Percentiles rank a stretch among this genome's conserved stretches.
Evolutionary conservation across 2,888 invertebrate species (phyloP).

Genomic region (Campoplex capitator): DNA sequence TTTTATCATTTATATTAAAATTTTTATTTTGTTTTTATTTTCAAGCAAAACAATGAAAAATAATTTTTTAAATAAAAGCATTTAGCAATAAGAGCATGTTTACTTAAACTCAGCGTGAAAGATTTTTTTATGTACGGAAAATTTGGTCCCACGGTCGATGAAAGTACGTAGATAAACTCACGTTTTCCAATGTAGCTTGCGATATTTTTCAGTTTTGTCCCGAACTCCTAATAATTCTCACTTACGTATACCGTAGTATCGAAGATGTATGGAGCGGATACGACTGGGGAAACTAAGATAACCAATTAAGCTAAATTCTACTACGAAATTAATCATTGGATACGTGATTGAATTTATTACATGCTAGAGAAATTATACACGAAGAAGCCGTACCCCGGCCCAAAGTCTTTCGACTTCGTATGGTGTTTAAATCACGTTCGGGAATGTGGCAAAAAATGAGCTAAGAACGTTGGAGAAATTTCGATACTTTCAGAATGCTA

Average conservation of each 20-base stretch:
- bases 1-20: neutral
- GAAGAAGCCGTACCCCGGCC: neutral
- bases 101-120: neutral
- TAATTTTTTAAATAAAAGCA: neutral
- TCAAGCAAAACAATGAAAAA: neutral
- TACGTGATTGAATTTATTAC: neutral
- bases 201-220: neutral
- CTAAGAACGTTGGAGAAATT: neutral
- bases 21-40: no score
- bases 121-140: neutral
- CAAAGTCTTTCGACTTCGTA: no score
- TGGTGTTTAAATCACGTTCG: neutral
- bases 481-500: neutral
- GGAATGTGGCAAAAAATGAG: neutral
- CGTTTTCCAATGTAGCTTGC: neutral
- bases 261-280: slow-evolving; percentile 18
- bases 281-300: slow-evolving; percentile 29
- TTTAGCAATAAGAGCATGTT: neutral
- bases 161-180: neutral
- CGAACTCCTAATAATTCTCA: neutral
- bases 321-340: neutral
- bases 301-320: slow-evolving; percentile 12
- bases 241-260: neutral
- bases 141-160: neutral
- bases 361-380: neutral